Evolutionary conservation across 2,113 vertebrate genomes (phyloP).

Genomic region (Halichoeres trimaculatus): DNA sequence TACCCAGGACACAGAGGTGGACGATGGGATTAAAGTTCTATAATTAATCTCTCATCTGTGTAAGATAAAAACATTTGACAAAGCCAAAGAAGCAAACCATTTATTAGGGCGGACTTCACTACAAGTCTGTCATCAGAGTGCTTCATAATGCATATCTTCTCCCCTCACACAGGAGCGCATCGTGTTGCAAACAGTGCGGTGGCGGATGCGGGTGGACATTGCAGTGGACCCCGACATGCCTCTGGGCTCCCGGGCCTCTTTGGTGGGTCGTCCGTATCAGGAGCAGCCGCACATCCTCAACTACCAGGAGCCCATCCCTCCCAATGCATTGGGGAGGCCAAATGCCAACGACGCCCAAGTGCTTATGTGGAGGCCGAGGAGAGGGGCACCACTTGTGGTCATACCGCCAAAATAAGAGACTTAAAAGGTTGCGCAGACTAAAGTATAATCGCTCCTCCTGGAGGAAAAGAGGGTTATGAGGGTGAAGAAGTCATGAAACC

Average conservation of each 20-base stretch:
- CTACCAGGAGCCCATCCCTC: constrained; percentile 97
- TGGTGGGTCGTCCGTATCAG: constrained; percentile 94
- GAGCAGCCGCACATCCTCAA: constrained; percentile 97
- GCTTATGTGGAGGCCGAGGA: constrained; percentile 97
- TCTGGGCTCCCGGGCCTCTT: constrained; percentile 90
- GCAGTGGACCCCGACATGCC: constrained; percentile 93
- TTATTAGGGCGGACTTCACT: not conserved
- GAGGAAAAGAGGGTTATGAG: not conserved
- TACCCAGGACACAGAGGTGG: not conserved
- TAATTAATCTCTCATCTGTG: not conserved
- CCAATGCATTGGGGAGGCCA: constrained; percentile 94
- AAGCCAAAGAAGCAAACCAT: not conserved
- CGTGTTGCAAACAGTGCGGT: constrained; percentile 96
- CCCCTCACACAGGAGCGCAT: constrained; percentile 87
- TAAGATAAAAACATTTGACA: not conserved
- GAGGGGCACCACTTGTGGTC: constrained; percentile 93
- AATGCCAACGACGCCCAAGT: constrained; percentile 99
- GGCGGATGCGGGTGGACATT: constrained; percentile 98
- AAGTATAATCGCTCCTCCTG: constrained; percentile 24
- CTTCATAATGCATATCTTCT: constrained; percentile 2
- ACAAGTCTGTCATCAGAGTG: not conserved
- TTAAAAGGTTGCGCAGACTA: constrained; percentile 14
- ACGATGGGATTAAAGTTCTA: not conserved
- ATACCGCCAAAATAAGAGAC: constrained; percentile 90
- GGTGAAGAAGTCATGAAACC: constrained; percentile 26